Evolutionary conservation across 2,797 vertebrate genomes (phyloP).

Genomic region (Dromococcyx pavoninus): DNA sequence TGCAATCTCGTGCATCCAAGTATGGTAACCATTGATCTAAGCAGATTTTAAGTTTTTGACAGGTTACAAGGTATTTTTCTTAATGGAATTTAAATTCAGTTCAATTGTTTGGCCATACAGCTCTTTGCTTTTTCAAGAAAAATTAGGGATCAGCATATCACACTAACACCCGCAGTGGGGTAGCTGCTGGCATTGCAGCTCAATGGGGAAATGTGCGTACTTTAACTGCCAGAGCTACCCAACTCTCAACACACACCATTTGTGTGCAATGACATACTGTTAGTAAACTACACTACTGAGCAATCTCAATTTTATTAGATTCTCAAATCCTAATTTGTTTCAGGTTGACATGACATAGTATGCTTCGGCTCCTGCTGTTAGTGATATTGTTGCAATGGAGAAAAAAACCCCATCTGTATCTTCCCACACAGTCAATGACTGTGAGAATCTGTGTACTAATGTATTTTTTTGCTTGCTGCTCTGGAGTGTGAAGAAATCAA

Average conservation of each 20-base stretch:
- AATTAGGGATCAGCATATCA: not conserved
- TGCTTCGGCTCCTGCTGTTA: conserved; percentile 31
- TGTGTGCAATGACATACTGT: conserved; percentile 17
- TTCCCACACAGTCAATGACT: conserved; percentile 25
- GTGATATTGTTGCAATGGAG: conserved; percentile 45
- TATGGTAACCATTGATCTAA: not conserved
- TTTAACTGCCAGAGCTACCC: not conserved
- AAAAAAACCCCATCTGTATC: not conserved
- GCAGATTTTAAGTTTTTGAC: not conserved
- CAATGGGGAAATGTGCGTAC: not conserved
- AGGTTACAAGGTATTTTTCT: not conserved
- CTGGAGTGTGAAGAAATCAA: conserved; percentile 41
- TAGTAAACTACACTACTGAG: conserved; percentile 32
- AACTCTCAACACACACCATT: not conserved
- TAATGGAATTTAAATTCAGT: not conserved
- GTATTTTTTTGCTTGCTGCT: conserved; percentile 31
- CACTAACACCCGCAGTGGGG: not conserved
- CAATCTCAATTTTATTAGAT: conserved; percentile 41
- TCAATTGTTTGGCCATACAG: not conserved
- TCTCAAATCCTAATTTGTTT: conserved; percentile 63
- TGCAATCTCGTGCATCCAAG: not conserved
- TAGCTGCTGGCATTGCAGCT: not conserved
- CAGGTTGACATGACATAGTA: conserved; percentile 53
- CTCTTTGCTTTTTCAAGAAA: not conserved
- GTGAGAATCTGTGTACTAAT: conserved; percentile 45